A percentile compares a stretch with the other conserved stretches of the same genome.
These are phyloP conservation scores for Thecophora atra DNA, from an alignment of 2,888 invertebrate species.

Conservation along the genomic window DNA sequence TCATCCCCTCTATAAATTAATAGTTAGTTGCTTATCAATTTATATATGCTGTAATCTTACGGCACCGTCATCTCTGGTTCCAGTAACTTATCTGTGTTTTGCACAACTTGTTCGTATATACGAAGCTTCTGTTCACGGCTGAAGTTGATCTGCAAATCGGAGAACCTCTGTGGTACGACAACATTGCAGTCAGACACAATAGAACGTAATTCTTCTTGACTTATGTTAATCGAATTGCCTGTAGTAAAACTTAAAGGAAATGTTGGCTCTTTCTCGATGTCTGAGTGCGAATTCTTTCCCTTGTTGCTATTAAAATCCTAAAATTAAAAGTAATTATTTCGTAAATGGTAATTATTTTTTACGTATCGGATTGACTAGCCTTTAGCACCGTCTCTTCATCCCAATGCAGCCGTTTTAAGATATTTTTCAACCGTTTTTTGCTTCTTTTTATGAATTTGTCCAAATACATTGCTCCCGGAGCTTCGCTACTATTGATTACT, in stretches of 20 bases:
- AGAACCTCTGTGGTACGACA: constrained; percentile 50
- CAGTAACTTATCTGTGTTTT: constrained; percentile 47
- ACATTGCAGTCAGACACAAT: constrained; percentile 43
- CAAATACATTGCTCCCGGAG: constrained; percentile 28
- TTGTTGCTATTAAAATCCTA: constrained; percentile 44
- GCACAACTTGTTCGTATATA: constrained; percentile 57
- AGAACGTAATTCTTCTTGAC: constrained; percentile 45
- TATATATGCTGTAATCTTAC: constrained; percentile 44
- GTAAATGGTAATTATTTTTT: neutral
- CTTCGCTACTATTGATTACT: neutral
- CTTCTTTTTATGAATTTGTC: constrained; percentile 41
- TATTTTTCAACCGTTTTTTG: constrained; percentile 45
- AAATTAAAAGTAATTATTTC: constrained; percentile 5
- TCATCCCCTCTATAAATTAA: constrained; percentile 12
- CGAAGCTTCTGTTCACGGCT: constrained; percentile 51
- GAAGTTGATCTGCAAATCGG: constrained; percentile 54
- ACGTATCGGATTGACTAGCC: constrained; percentile 41
- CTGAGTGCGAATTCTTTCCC: too few species aligned
- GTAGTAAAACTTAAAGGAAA: constrained; percentile 47
- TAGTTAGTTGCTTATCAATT: neutral
- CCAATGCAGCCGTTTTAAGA: constrained; percentile 55
- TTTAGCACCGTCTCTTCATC: constrained; percentile 47
- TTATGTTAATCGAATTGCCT: constrained; percentile 46
- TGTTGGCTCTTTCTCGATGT: constrained; percentile 29
- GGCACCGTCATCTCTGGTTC: constrained; percentile 48